A percentile compares a stretch with the other conserved stretches of the same genome.
These are phyloP conservation scores for Chrysomela aeneicollis DNA, from an alignment of 2,888 invertebrate genomes.

Conservation along the genomic window DNA sequence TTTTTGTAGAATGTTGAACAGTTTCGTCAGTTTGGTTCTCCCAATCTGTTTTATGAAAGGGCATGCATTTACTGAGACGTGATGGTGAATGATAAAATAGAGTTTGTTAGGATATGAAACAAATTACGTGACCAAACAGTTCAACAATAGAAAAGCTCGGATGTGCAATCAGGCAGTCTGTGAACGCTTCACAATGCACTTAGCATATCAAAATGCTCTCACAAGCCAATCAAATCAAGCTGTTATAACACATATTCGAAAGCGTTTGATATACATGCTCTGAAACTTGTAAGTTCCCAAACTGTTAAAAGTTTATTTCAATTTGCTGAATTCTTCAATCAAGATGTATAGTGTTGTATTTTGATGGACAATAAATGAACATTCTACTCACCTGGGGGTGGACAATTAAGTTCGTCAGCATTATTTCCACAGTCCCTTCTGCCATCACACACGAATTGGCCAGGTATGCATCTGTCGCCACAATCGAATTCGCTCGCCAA, in stretches of 20 bases:
- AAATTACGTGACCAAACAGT: neutral
- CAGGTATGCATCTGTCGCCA: conserved; percentile 66
- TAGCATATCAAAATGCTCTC: conserved; percentile 37
- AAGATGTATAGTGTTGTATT: too few relatives aligned
- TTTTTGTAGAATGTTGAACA: conserved; percentile 6
- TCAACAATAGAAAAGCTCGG: conserved; percentile 8
- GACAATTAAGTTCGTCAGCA: conserved; percentile 66
- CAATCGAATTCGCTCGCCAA: conserved; percentile 65
- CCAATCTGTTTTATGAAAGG: neutral
- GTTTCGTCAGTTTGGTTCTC: neutral
- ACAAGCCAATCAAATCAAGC: conserved; percentile 35
- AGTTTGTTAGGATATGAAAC: too few relatives aligned
- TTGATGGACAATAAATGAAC: too few relatives aligned
- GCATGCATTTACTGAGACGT: too few relatives aligned
- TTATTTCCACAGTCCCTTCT: conserved; percentile 67
- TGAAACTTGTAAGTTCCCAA: neutral
- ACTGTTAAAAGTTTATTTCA: too few relatives aligned
- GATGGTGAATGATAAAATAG: too few relatives aligned
- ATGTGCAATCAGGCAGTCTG: conserved; percentile 22
- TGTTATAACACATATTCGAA: conserved; percentile 30
- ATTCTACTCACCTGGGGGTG: conserved; percentile 30
- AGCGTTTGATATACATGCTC: conserved; percentile 14
- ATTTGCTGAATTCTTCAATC: neutral
- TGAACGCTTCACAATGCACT: conserved; percentile 27
- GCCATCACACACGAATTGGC: conserved; percentile 67